These are phyloP conservation scores for Torymus auratus DNA, from an alignment of 2,888 invertebrate species.

Conservation along the genomic window DNA sequence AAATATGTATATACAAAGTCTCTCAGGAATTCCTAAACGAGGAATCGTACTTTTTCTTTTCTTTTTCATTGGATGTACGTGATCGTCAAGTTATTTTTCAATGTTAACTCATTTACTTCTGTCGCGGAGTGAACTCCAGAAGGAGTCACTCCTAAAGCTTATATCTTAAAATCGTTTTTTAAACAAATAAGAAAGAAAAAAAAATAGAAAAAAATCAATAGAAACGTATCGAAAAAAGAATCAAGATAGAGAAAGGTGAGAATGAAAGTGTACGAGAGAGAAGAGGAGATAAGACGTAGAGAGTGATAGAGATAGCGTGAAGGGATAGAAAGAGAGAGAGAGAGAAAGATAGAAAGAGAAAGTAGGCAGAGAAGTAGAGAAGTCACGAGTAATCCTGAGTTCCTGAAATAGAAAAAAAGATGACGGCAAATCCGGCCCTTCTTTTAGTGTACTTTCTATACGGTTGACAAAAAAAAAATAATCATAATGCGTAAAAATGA, in stretches of 20 bases:
- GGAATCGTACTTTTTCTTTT: conserved; percentile 19
- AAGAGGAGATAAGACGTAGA: conserved; percentile 7
- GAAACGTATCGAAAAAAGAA: conserved; percentile 41
- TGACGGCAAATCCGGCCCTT: conserved; percentile 55
- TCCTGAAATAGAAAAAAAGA: conserved; percentile 56
- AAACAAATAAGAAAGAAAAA: conserved; percentile 32
- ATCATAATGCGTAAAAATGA: conserved; percentile 29
- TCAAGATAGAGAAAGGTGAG: conserved; percentile 53
- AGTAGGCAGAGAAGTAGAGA: conserved; percentile 21
- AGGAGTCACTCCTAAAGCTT: conserved; percentile 8
- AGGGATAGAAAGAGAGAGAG: conserved; percentile 35
- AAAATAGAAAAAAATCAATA: conserved; percentile 32
- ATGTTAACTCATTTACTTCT: conserved; percentile 15
- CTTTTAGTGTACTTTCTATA: conserved; percentile 6
- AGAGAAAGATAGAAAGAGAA: conserved; percentile 15
- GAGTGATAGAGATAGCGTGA: conserved; percentile 26
- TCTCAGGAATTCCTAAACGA: conserved; percentile 49
- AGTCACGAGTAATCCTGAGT: conserved; percentile 44
- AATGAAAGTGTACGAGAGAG: conserved; percentile 62
- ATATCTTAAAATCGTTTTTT: conserved; percentile 20
- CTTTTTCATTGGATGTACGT: not conserved
- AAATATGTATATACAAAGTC: conserved; percentile 10
- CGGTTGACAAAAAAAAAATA: not conserved
- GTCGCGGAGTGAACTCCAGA: conserved; percentile 7
- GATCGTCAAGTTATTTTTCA: conserved; percentile 23